Evolutionary conservation across 1,140 invertebrate genomes (phyloP).

Genomic region (Pogonomyrmex barbatus): DNA sequence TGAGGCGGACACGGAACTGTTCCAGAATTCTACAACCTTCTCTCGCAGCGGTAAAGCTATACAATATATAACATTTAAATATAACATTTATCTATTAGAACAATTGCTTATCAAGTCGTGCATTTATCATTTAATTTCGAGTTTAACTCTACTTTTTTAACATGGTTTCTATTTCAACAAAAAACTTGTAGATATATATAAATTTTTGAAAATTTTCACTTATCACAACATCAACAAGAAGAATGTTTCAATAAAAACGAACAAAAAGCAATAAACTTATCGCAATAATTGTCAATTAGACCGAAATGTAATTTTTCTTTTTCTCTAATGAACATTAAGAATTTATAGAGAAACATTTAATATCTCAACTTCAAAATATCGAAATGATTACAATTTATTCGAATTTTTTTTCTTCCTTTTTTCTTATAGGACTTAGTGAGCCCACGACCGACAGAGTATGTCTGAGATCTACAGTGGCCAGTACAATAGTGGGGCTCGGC

Average conservation of each 20-base stretch:
- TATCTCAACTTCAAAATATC: background rate
- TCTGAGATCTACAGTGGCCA: slow-evolving; percentile 91
- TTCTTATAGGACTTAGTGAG: slow-evolving; percentile 84
- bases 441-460: slow-evolving; percentile 88
- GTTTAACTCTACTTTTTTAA: background rate
- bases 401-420: slow-evolving; percentile 52
- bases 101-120: slow-evolving; percentile 30
- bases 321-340: background rate
- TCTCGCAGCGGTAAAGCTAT: slow-evolving; percentile 78
- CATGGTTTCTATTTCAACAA: background rate
- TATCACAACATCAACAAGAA: background rate
- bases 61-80: slow-evolving; percentile 22
- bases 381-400: background rate
- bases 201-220: background rate
- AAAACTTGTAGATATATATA: slow-evolving; percentile 2
- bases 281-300: background rate
- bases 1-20: slow-evolving; percentile 89
- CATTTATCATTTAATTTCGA: slow-evolving; percentile 16
- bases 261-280: background rate
- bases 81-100: slow-evolving; percentile 37
- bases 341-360: background rate
- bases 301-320: background rate
- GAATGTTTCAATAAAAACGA: background rate
- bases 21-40: slow-evolving; percentile 82
- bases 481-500: slow-evolving; percentile 90